Conservation (phyloP, 2,113 vertebrate genomes). For the Podilymbus podiceps region DNA sequence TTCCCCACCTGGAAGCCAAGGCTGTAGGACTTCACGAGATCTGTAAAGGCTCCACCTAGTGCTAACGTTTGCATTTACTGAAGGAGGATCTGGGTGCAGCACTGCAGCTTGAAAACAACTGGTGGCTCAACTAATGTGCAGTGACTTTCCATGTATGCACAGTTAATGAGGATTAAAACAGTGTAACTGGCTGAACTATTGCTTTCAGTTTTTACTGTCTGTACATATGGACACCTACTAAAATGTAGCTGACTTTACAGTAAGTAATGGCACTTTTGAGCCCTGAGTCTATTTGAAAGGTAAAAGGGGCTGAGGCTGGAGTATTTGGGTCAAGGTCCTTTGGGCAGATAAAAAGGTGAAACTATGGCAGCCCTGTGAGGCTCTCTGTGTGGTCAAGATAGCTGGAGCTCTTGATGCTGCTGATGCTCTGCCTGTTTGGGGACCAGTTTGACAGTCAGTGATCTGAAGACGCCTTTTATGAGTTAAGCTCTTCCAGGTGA, state of each 20-base stretch:
- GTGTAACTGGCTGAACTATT: not conserved
- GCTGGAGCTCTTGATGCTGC: not conserved
- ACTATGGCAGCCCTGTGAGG: not conserved
- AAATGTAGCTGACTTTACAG: not conserved
- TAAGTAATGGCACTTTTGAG: not conserved
- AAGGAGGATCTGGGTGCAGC: not conserved
- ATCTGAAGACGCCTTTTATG: not conserved
- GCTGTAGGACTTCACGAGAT: not conserved
- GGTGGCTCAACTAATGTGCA: not conserved
- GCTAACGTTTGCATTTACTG: not conserved
- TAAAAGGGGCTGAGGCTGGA: not conserved
- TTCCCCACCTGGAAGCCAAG: not conserved
- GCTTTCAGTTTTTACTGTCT: not conserved
- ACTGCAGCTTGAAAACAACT: not conserved
- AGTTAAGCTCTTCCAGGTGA: not conserved
- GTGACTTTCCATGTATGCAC: not conserved
- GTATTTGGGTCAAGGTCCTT: not conserved
- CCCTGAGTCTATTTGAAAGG: not conserved
- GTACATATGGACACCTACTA: not conserved
- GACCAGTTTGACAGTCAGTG: not conserved
- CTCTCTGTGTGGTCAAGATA: not conserved
- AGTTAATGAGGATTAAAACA: not conserved
- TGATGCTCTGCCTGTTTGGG: not conserved
- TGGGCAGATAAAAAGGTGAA: not conserved
- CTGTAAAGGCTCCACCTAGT: not conserved